Evolutionary conservation across 2,113 vertebrate species (phyloP), one percentile per base, ranked within the genome.

Genomic region (Eulemur rufifrons): DNA sequence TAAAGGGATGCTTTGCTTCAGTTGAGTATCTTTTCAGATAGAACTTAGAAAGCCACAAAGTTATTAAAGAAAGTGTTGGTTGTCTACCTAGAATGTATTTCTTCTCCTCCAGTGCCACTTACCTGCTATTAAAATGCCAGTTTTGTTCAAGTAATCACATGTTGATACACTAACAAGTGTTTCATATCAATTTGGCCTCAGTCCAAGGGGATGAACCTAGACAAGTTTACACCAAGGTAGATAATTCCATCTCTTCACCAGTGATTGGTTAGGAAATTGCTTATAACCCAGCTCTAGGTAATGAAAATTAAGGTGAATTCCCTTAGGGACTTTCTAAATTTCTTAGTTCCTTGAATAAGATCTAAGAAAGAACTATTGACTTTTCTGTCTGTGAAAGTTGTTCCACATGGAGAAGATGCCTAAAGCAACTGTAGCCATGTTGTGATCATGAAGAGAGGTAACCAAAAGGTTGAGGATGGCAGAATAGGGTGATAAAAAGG

Each of bases 331-430:
- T 69, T 69, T 74, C 54, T 95, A 95, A 78, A 54, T 80, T 86
- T 95, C 12, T 56, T 89, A 54, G 66, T 68, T 93, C 66, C 94
- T 91, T 59, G 78, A 89, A 92, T 96, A 95, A 78, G 42, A 91
- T 91, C 42, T 42, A 68, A 74, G 20, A 71, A 21, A 89, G 45
- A 61, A 15, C 11, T 37, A 61, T 91, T 78, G 25, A 47, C 17
- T 34, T 89, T 86, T 77, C 52, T 92, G 68, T 50, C 63, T 87
- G 13, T 78, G 69, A 74, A 94, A 90, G 52, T 95, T 87, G 34
- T 8, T 59, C 14, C 52, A 66, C 5, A 10, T 45, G 45, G 59
- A 76, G 54, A 34, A 47, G 21, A 42, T 68, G 17, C 13, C 23
- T 76, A 69, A 59, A 85, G 80, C 76, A 80, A 61, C 12, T 14